Evolutionary conservation across 2,888 invertebrate genomes (phyloP).

Genomic region (Mesorhabditis sp.): DNA sequence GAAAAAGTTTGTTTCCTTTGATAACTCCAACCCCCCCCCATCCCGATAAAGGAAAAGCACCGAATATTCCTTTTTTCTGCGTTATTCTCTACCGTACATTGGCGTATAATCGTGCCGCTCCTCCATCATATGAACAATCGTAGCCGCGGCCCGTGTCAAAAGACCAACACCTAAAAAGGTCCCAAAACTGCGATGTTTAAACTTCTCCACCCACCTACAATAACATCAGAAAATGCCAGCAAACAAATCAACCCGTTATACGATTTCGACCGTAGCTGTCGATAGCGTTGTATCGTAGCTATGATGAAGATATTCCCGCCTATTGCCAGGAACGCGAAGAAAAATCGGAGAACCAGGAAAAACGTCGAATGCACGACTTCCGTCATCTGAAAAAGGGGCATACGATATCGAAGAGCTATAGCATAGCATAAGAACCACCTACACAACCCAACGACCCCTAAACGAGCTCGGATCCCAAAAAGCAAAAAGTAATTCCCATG

Average conservation of each 20-base stretch:
- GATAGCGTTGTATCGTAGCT: not conserved
- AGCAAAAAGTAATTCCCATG: constrained; percentile 27
- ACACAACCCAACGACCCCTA: too few species aligned
- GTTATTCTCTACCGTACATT: not conserved
- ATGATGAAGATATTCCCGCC: not conserved
- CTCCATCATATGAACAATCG: not conserved
- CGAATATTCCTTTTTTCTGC: too few species aligned
- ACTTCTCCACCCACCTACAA: not conserved
- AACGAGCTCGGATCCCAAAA: too few species aligned
- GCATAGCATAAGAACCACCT: too few species aligned
- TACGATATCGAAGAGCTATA: too few species aligned
- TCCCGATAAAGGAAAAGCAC: too few species aligned
- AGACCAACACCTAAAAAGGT: constrained; percentile 1
- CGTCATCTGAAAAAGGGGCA: not conserved
- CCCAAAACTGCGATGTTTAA: not conserved
- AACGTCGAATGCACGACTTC: not conserved
- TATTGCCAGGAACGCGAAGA: constrained; percentile 1
- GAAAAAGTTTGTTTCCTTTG: too few species aligned
- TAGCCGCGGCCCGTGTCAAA: not conserved
- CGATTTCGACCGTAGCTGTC: not conserved
- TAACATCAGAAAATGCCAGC: constrained; percentile 3
- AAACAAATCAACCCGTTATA: constrained; percentile 5
- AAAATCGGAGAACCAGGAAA: not conserved
- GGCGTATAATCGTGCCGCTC: constrained; percentile 5
- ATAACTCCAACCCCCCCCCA: too few species aligned